Evolutionary conservation across 2,888 invertebrate genomes (phyloP).

Genomic region (Lysandra coridon): DNA sequence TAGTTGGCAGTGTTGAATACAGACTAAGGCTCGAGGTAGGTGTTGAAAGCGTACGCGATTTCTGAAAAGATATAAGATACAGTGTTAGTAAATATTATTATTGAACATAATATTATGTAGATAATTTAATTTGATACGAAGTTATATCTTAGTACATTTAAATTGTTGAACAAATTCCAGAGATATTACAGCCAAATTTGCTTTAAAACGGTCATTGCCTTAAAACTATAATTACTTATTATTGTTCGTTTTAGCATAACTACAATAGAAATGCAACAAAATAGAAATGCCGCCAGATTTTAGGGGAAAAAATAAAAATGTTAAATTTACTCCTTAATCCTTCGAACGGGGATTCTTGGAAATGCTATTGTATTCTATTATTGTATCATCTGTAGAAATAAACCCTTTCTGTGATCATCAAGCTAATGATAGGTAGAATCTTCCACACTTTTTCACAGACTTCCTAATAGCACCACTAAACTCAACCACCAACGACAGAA

Average conservation of each 20-base stretch:
- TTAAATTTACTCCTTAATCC: too few relatives aligned
- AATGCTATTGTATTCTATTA: too few relatives aligned
- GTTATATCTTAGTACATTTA: background rate
- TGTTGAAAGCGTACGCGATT: conserved; percentile 50
- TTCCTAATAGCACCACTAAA: too few relatives aligned
- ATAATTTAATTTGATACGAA: background rate
- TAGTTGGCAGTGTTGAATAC: conserved; percentile 73
- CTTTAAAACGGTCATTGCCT: background rate
- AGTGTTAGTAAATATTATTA: conserved; percentile 12
- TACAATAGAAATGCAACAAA: background rate
- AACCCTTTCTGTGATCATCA: too few relatives aligned
- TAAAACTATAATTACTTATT: too few relatives aligned
- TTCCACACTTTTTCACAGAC: too few relatives aligned
- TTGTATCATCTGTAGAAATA: too few relatives aligned
- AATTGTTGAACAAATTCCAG: background rate
- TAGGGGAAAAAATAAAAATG: too few relatives aligned
- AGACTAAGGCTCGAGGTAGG: conserved; percentile 60
- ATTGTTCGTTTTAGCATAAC: background rate
- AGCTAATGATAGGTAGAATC: too few relatives aligned
- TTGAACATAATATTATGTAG: background rate
- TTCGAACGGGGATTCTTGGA: too few relatives aligned
- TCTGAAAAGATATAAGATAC: conserved; percentile 59
- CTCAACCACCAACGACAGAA: background rate
- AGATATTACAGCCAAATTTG: background rate
- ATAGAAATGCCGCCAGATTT: background rate